Conservation (phyloP, 2,113 vertebrate genomes). For the Thermophis baileyi region DNA sequence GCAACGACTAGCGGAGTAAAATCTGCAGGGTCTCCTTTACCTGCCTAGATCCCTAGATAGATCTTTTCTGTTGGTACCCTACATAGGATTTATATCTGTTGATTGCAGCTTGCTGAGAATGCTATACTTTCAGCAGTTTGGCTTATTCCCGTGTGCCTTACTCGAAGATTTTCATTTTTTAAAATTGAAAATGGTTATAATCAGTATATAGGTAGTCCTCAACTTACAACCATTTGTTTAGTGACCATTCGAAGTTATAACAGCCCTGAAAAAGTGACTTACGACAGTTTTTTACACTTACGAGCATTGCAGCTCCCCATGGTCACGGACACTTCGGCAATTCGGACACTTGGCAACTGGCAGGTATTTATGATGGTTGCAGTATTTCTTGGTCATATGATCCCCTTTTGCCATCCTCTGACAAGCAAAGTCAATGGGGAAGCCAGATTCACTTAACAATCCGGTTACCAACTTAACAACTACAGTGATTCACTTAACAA, state of each 20-base stretch:
- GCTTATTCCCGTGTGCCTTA: neutral
- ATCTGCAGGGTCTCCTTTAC: too few species aligned
- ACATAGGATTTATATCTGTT: neutral
- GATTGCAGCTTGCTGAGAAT: neutral
- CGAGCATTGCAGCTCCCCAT: neutral
- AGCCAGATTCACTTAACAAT: neutral
- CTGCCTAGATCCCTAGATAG: neutral
- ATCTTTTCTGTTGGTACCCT: neutral
- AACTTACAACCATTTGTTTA: too few species aligned
- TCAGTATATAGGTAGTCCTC: neutral
- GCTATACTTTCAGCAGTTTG: neutral
- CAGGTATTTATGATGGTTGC: neutral
- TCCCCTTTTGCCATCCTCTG: neutral
- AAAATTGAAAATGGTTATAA: neutral
- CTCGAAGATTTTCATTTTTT: neutral
- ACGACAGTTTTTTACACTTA: neutral
- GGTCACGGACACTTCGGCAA: too few species aligned
- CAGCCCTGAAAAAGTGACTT: neutral
- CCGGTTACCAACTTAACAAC: neutral
- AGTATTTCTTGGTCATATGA: neutral
- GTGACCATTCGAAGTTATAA: too few species aligned
- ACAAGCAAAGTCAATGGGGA: neutral
- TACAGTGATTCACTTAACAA: too few species aligned
- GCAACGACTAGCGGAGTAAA: too few species aligned
- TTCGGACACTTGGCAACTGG: neutral